phyloP scores from a whole-genome alignment of 2,113 vertebrate species.

The Microtus oregoni region DNA sequence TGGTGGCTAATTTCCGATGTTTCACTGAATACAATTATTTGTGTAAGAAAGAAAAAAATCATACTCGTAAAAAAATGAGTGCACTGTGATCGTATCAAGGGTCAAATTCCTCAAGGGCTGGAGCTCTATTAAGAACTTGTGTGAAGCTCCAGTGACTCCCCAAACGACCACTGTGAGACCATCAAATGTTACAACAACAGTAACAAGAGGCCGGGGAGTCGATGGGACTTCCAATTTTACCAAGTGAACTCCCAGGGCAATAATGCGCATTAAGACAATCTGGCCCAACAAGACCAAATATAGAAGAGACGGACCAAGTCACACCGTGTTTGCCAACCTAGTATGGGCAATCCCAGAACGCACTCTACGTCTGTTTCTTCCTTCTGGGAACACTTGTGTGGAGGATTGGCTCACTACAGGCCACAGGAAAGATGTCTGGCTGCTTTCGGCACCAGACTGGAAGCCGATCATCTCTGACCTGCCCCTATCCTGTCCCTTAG shows the following conservation, averaged over 20 bases:
- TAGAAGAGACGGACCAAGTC: neutral
- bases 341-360: neutral
- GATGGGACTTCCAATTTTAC: slow-evolving; percentile 55
- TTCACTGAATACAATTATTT: slow-evolving; percentile 25
- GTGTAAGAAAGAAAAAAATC: slow-evolving; percentile 51
- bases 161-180: slow-evolving; percentile 63
- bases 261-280: slow-evolving; percentile 41
- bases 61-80: slow-evolving; percentile 57
- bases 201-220: slow-evolving; percentile 35
- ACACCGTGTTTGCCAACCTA: neutral
- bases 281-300: slow-evolving; percentile 60
- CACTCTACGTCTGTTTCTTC: neutral
- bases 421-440: neutral
- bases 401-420: neutral
- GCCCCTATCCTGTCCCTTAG: accelerated
- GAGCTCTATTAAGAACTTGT: slow-evolving; percentile 70
- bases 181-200: slow-evolving; percentile 71
- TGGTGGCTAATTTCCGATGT: neutral
- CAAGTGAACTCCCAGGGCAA: slow-evolving; percentile 55
- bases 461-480: neutral
- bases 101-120: slow-evolving; percentile 71
- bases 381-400: neutral
- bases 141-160: slow-evolving; percentile 63
- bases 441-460: too few species aligned
- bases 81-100: neutral